A percentile compares a stretch with the other conserved stretches of the same genome.
Evolutionary conservation across 2,797 vertebrate species (phyloP).

Genomic region (Hemitrygon akajei): DNA sequence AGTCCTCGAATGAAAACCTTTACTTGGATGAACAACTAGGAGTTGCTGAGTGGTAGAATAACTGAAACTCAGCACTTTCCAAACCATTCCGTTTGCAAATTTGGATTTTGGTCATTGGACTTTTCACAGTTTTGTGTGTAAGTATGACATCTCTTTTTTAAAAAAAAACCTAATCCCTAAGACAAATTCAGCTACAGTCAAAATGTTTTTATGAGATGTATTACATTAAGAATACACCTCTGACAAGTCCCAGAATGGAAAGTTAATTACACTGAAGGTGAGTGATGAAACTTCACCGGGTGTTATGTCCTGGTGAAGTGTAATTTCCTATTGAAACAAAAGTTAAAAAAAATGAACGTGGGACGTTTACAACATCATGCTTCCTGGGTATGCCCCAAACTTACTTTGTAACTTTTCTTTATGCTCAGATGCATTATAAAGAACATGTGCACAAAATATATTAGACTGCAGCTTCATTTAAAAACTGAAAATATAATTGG

Average conservation of each 20-base stretch:
- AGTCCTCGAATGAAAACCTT: not conserved
- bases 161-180: not conserved
- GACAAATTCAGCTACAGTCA: conserved; percentile 22
- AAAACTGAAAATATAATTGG: conserved; percentile 35
- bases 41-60: not conserved
- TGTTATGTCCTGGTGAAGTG: conserved; percentile 1
- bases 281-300: not conserved
- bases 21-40: not conserved
- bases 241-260: not conserved
- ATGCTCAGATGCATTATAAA: conserved; percentile 17
- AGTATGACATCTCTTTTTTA: not conserved
- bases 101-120: not conserved
- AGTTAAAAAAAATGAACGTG: not conserved
- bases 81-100: not conserved
- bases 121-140: conserved; percentile 16
- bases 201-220: not conserved
- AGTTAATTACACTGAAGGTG: conserved; percentile 6
- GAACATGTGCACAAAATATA: conserved; percentile 35
- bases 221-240: not conserved
- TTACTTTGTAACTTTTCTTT: not conserved
- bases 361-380: not conserved
- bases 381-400: not conserved
- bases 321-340: conserved; percentile 20
- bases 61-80: conserved; percentile 23
- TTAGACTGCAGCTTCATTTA: conserved; percentile 35